These are phyloP conservation scores for Laothoe populi DNA, from an alignment of 2,888 invertebrate genomes.

Conservation along the genomic window DNA sequence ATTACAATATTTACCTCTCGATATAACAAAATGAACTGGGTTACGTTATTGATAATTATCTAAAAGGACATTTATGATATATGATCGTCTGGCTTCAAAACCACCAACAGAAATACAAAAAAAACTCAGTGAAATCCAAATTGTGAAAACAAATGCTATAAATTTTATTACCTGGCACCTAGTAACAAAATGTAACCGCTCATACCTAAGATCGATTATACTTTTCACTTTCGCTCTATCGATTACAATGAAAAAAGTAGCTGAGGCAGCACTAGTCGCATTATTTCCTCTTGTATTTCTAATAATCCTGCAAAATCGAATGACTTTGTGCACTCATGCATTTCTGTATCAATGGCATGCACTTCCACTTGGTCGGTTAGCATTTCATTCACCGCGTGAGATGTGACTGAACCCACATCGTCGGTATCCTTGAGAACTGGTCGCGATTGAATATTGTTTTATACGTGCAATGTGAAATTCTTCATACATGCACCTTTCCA, in stretches of 20 bases:
- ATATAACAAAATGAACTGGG: no score
- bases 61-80: no score
- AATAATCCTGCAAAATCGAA: constrained; percentile 33
- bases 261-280: constrained; percentile 46
- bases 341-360: constrained; percentile 36
- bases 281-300: constrained; percentile 41
- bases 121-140: constrained; percentile 3
- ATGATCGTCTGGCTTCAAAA: no score
- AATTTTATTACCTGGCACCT: background rate
- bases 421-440: constrained; percentile 75
- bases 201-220: constrained; percentile 58
- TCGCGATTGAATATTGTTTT: constrained; percentile 61
- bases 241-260: constrained; percentile 70
- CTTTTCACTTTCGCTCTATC: constrained; percentile 72
- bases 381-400: constrained; percentile 74
- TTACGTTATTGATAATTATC: no score
- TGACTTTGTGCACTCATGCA: constrained; percentile 36
- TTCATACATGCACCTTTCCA: constrained; percentile 31
- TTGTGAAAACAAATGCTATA: constrained; percentile 7
- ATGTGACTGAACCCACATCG: constrained; percentile 75
- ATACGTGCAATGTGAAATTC: constrained; percentile 56
- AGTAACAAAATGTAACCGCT: constrained; percentile 28
- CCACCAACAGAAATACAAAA: background rate
- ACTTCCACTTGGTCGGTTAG: constrained; percentile 51
- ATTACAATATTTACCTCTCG: no score